These are phyloP conservation scores for Acromyrmex echinatior DNA, from an alignment of 1,140 invertebrate species.

Conservation along the genomic window DNA sequence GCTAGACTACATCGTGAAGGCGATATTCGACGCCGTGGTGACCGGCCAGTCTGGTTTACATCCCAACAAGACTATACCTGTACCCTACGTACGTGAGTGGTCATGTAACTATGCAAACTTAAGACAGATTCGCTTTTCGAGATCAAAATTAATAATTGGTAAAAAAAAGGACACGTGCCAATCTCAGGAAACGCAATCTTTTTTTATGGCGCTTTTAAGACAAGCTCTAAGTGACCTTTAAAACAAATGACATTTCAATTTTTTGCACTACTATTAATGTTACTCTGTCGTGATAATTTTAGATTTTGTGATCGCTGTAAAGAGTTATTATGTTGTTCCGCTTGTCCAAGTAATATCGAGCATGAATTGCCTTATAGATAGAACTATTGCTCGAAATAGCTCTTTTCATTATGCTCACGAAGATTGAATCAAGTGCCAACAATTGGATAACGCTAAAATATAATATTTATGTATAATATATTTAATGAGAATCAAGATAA, in stretches of 20 bases:
- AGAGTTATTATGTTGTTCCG: conserved; percentile 7
- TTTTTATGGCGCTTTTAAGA: neutral
- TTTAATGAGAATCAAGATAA: conserved; percentile 4
- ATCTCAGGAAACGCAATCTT: neutral
- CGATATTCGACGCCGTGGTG: conserved; percentile 49
- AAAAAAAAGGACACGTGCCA: too few relatives aligned
- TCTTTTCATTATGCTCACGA: neutral
- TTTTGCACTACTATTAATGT: neutral
- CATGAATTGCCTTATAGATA: conserved; percentile 11
- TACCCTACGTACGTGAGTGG: neutral
- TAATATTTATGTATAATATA: neutral
- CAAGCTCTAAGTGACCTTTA: neutral
- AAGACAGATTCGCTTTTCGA: neutral
- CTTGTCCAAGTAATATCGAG: neutral
- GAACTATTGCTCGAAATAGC: conserved; percentile 15
- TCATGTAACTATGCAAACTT: conserved; percentile 13
- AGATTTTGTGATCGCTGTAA: conserved; percentile 14
- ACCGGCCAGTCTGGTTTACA: conserved; percentile 44
- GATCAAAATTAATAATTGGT: conserved; percentile 4
- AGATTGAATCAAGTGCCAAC: neutral
- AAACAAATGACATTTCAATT: neutral
- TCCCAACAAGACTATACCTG: neutral
- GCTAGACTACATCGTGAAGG: conserved; percentile 12
- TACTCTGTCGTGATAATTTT: neutral
- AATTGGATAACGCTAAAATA: conserved; percentile 6